Evolutionary conservation across 2,888 invertebrate genomes (phyloP), one percentile per base, ranked within the genome.

Genomic region (Cheiracanthium punctorium): DNA sequence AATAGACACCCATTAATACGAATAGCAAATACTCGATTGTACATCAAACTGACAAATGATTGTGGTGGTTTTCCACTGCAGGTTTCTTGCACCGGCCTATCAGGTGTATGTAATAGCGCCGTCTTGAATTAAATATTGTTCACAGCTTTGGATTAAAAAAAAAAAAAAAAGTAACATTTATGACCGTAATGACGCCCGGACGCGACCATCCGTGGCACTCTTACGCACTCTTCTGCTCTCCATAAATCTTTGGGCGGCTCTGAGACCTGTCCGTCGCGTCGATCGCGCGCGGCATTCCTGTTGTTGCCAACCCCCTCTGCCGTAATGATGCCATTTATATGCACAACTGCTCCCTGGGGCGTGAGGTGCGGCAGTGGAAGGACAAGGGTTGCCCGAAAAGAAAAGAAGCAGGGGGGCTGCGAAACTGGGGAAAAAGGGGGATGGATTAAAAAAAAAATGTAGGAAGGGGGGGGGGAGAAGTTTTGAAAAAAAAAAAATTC

Each of bases 251-350:
- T 64, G 20, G n/a, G n/a, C n/a, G n/a, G 73, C 33, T 52, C 52
- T n/a, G 58, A 69, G 73, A 74, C 85, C 64, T 79, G 85, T 85
- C 85, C 74, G 85, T 80, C 85, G 58, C 79, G 79, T n/a, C n/a
- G n/a, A n/a, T n/a, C n/a, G 74, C 52, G 74, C 79, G 79, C 52
- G 65, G 72, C 84, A 73, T 77, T 77, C 69, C 72, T 72, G 43
- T 20, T 65, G 72, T 58, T 67, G 64, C 29, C 74, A 69, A 58
- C 76, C 48, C 58, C 30, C 58, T 52, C 32, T 20, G 0, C 32
- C 58, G 80, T 86, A 86, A 86, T 86, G 85, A 86, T 86, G 75
- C 85, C 75, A 86, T 86, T 86, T 86, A 86, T 86, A 86, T 86
- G 85, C 85, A 86, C 85, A 86, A 80, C 74, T 80, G 80, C 70